Base-by-base conservation (phyloP, 2,888 invertebrate species). In the Diarsia dahlii region DNA sequence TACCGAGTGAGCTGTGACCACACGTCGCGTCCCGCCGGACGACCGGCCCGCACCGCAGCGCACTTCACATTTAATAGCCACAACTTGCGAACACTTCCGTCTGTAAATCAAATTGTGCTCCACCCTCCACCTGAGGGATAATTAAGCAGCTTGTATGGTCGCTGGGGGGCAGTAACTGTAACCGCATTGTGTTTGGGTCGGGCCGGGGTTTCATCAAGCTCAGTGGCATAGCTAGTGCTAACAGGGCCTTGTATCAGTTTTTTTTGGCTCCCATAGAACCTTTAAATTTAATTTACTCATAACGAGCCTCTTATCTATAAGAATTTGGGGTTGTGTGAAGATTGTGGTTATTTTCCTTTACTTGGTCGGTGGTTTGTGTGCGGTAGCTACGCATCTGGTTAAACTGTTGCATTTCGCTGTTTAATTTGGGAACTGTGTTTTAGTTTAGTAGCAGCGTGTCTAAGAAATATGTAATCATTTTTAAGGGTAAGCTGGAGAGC, bases 61-160 rank as follows among this genome's bases (percentile, higher is more conserved):
- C 56, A n/a, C 58, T 62, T 12, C n/a, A 60, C 46, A 70, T 60
- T 78, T 62, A 79, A 69, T 79, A 68, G 60, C 62, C 8, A 45
- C 28, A 39, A 63, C 52, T 71, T 54, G 65, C 15, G 64, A 23
- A 48, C 20, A 48, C 65, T 69, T 74, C 80, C 71, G 74, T n/a
- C 67, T 62, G 74, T 58, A 71, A 79, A 79, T 52, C 71, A 65
- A 83, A 84, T 65, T 20, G 71, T 20, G 60, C 56, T 58, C n/a
- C 18, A 68, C n/a, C n/a, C n/a, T 67, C 58, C n/a, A 71, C 28
- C 56, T 67, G 58, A 23, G 70, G 58, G 20, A 56, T 83, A 34
- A 58, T 67, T 60, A 60, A 60, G 54, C 52, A 78, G 70, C 23
- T 48, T 5, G 52, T 15, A 20, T 12, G 71, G 4, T 46, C 45